Evolutionary conservation across 2,888 invertebrate species (phyloP), one percentile per base, ranked within the genome.

Genomic region (Seladonia tumulorum): DNA sequence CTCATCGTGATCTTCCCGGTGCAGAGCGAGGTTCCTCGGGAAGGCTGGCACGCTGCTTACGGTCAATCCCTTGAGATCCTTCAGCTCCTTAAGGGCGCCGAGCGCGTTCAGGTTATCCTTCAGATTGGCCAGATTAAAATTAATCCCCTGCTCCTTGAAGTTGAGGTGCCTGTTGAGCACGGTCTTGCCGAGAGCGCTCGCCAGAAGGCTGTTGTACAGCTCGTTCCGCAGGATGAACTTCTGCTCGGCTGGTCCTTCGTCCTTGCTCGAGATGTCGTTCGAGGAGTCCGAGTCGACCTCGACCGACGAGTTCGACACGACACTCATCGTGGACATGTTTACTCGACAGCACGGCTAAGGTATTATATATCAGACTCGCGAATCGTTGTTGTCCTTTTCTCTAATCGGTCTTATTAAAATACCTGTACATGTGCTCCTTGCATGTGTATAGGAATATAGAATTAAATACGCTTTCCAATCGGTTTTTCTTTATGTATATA

Each of bases 181-280:
- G 87, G 93, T 95, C 93, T 94, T 96, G 73, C 96, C 96, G 78
- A 97, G 95, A n/a, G 97, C 97, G 93, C 96, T 97, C 18, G 97
- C 97, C 93, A 98, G 95, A 87, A 98, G 96, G 92, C 97, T 98
- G 95, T 98, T 98, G 94, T 98, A 98, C 91, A 98, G 96, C 93
- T 98, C 97, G 81, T 97, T 97, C 16, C 97, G 97, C 87, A 98
- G 95, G 77, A 98, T 94, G 92, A 97, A 97, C 25, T 95, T 95
- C 77, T 93, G 93, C 72, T 94, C 94, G 85, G 86, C 88, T 29
- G 89, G 88, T 45, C 79, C 87, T 2, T 93, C 94, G 82, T 94
- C 93, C 85, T 94, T 94, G 90, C 91, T 91, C 85, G 93, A 94
- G 72, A 89, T 87, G 83, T 94, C 94, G 90, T 93, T 94, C 86